Conservation (phyloP, 2,888 invertebrate species). For the Cartodere bifasciata region DNA sequence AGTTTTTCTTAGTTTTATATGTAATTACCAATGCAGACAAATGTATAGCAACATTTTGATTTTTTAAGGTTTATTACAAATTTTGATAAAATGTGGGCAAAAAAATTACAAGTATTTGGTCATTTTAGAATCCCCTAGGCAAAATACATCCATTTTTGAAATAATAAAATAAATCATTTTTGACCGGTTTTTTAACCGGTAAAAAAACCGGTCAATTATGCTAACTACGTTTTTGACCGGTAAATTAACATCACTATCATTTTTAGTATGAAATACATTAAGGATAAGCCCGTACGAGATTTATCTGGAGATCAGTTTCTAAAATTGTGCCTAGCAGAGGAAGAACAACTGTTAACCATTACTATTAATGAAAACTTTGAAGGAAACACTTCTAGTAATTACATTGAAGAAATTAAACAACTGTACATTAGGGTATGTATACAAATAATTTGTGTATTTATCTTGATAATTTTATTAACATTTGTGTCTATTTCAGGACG, state of each 20-base stretch:
- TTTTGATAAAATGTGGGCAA: too few relatives aligned
- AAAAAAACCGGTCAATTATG: too few relatives aligned
- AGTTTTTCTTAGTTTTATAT: too few relatives aligned
- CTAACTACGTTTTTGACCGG: too few relatives aligned
- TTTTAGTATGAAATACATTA: conserved; percentile 72
- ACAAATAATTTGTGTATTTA: conserved; percentile 6
- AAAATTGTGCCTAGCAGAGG: conserved; percentile 66
- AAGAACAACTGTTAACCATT: conserved; percentile 67
- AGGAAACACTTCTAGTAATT: conserved; percentile 63
- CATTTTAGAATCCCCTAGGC: too few relatives aligned
- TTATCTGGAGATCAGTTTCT: conserved; percentile 83
- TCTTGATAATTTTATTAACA: not conserved
- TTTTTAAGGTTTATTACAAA: too few relatives aligned
- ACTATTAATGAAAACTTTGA: conserved; percentile 63
- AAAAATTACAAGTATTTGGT: too few relatives aligned
- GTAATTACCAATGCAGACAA: too few relatives aligned
- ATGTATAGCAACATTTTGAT: too few relatives aligned
- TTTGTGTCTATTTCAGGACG: conserved; percentile 51
- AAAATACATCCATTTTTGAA: too few relatives aligned
- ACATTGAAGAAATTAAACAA: conserved; percentile 81
- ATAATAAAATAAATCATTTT: too few relatives aligned
- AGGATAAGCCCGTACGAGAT: conserved; percentile 84
- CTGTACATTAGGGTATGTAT: conserved; percentile 57
- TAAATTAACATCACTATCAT: conserved; percentile 1
- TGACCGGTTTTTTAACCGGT: too few relatives aligned